These are phyloP conservation scores for Caracal caracal DNA, from an alignment of 2,113 vertebrate genomes.

Conservation along the genomic window DNA sequence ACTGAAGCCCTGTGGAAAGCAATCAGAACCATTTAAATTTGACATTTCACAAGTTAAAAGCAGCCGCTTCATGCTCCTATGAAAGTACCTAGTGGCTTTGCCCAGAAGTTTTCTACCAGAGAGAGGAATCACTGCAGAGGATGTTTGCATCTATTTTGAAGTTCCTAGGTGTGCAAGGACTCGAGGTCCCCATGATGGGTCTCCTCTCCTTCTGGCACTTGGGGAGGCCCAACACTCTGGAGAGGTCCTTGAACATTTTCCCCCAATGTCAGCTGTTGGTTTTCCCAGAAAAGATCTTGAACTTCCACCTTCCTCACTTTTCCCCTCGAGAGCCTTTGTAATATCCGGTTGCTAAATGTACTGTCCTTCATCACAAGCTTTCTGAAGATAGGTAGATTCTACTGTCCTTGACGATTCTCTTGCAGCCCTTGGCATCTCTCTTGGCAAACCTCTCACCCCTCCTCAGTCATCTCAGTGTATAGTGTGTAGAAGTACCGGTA, in stretches of 20 bases:
- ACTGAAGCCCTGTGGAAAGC: not conserved
- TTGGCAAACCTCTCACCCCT: accelerated
- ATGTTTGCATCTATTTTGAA: slow-evolving; percentile 47
- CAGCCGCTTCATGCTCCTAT: not conserved
- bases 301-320: not conserved
- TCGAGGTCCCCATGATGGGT: not conserved
- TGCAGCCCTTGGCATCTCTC: not conserved
- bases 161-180: not conserved
- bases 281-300: slow-evolving; percentile 36
- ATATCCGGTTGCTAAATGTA: not conserved
- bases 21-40: slow-evolving; percentile 45
- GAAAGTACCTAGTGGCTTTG: slow-evolving; percentile 51
- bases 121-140: not conserved
- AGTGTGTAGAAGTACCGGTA: not conserved
- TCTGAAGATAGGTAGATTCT: not conserved
- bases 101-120: not conserved
- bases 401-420: not conserved
- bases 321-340: not conserved
- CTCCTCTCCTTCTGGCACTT: not conserved
- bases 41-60: slow-evolving; percentile 50
- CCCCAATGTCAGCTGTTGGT: not conserved
- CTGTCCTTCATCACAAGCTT: not conserved
- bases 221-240: not conserved
- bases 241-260: not conserved
- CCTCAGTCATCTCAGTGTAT: not conserved